These are phyloP conservation scores for Pangasius sanitwongsei DNA, from an alignment of 2,797 vertebrate genomes.

Conservation along the genomic window DNA sequence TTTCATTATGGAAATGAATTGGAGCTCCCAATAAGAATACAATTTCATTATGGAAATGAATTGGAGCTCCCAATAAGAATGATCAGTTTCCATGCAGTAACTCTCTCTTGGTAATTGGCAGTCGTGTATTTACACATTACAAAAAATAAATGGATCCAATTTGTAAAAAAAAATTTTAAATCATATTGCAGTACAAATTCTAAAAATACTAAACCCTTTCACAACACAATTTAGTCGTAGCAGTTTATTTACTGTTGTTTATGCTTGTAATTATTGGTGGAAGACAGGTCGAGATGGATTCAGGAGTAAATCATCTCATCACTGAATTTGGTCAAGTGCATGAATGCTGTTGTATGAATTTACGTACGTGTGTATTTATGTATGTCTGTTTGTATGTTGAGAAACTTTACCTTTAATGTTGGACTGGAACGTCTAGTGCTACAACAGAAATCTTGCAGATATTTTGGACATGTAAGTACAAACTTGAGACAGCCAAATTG, in stretches of 20 bases:
- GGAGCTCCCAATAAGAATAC: conserved; percentile 50
- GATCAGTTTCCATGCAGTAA: conserved; percentile 10
- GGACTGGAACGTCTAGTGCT: conserved; percentile 32
- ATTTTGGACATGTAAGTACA: conserved; percentile 1
- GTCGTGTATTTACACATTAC: background rate
- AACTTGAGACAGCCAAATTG: conserved; percentile 2
- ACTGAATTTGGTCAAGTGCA: conserved; percentile 51
- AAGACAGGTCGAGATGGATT: conserved; percentile 34
- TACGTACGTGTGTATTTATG: conserved; percentile 55
- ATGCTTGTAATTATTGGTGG: conserved; percentile 5
- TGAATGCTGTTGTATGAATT: conserved; percentile 59
- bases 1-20: conserved; percentile 50
- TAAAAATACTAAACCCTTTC: conserved; percentile 54
- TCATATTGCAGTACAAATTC: conserved; percentile 21
- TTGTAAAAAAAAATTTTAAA: background rate
- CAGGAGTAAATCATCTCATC: conserved; percentile 46
- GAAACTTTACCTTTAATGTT: conserved; percentile 53
- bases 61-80: conserved; percentile 56
- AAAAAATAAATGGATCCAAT: background rate
- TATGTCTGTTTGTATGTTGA: conserved; percentile 52
- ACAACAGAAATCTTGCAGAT: conserved; percentile 5
- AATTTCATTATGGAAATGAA: conserved; percentile 43
- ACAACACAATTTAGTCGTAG: conserved; percentile 75
- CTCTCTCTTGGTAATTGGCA: background rate
- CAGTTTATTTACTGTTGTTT: conserved; percentile 9